Evolutionary conservation across 2,113 vertebrate species (phyloP).

Genomic region (Catharus bicknelli): DNA sequence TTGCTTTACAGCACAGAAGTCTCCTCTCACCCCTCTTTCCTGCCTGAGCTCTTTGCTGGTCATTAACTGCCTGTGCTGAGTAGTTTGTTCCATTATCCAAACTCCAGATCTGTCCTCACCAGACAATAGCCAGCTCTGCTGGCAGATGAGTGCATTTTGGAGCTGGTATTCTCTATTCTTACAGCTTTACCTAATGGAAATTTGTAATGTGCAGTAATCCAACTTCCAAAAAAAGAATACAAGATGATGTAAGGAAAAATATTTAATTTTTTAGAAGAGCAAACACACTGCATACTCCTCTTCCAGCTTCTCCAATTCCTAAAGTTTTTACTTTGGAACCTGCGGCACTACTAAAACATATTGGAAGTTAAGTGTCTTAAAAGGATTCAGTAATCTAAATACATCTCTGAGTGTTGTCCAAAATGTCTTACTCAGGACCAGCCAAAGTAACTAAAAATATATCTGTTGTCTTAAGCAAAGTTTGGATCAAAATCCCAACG

Average conservation of each 20-base stretch:
- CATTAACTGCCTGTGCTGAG: not conserved
- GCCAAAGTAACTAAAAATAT: constrained; percentile 5
- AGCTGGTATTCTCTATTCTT: constrained; percentile 6
- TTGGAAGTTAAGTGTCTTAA: constrained; percentile 1
- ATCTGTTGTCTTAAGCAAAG: not conserved
- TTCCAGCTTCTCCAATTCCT: not conserved
- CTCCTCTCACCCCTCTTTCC: constrained; percentile 20
- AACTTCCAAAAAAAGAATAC: not conserved
- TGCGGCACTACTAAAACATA: not conserved
- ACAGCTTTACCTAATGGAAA: constrained; percentile 21
- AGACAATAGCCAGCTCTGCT: constrained; percentile 33
- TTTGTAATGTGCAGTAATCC: not conserved
- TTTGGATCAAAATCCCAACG: not conserved
- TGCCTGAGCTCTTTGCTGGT: not conserved
- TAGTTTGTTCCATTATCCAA: constrained; percentile 34
- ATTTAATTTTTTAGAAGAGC: not conserved
- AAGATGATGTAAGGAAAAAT: constrained; percentile 2
- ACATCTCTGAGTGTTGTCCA: not conserved
- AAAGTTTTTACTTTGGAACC: not conserved
- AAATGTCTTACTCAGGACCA: not conserved
- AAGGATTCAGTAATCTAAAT: constrained; percentile 5
- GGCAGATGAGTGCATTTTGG: constrained; percentile 3
- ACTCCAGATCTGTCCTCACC: constrained; percentile 13
- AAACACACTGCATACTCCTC: not conserved
- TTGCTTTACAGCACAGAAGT: not conserved